These are phyloP conservation scores for Acronicta aceris DNA, from an alignment of 2,888 invertebrate species.

Conservation along the genomic window DNA sequence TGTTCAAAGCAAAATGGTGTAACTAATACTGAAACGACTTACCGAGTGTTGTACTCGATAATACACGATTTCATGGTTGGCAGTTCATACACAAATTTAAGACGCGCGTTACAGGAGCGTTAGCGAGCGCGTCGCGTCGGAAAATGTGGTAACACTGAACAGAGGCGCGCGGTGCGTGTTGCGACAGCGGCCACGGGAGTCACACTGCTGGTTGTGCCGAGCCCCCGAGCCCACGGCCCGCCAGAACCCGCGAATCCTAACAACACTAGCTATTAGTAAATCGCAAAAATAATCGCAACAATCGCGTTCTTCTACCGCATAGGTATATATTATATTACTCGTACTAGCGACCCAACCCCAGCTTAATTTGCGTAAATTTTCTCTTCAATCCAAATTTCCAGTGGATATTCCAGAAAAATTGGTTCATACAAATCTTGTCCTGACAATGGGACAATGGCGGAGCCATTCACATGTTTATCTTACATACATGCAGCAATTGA, in stretches of 20 bases:
- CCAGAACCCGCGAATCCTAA: constrained; percentile 14
- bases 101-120: constrained; percentile 26
- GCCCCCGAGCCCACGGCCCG: constrained; percentile 12
- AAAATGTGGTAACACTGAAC: constrained; percentile 31
- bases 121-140: constrained; percentile 35
- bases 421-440: too few relatives aligned
- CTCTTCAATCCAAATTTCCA: too few relatives aligned
- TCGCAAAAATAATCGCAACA: constrained; percentile 17
- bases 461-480: too few relatives aligned
- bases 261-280: constrained; percentile 1
- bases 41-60: constrained; percentile 42
- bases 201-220: constrained; percentile 53
- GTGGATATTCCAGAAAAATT: too few relatives aligned
- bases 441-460: too few relatives aligned
- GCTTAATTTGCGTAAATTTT: too few relatives aligned
- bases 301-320: constrained; percentile 2
- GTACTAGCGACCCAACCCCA: too few relatives aligned
- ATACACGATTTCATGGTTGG: constrained; percentile 44
- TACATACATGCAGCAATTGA: too few relatives aligned
- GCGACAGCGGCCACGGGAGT: constrained; percentile 40
- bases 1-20: constrained; percentile 21
- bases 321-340: too few relatives aligned
- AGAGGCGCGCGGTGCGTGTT: constrained; percentile 46
- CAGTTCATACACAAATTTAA: constrained; percentile 45
- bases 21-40: constrained; percentile 36